Base-by-base conservation (phyloP, 92 coral and sea anemone genomes). In the Palythoa heliodiscus region DNA sequence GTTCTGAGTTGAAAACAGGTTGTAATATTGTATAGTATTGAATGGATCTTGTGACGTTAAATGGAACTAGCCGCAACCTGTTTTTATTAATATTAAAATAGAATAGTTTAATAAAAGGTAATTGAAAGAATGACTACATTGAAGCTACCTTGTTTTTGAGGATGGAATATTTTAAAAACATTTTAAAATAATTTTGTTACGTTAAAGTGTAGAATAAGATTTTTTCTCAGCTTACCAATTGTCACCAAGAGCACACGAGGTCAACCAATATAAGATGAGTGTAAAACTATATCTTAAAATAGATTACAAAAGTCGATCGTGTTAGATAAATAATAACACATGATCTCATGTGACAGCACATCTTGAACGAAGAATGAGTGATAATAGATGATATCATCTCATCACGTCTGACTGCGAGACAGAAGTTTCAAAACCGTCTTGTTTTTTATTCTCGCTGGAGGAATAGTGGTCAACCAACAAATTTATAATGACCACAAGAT, bases 331-430 rank as follows among this genome's bases (percentile, higher is more conserved):
- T 80, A 35, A 23, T 15, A 1, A 3, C 7, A 16, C 38, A 22
- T 80, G 63, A 66, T 57, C 61, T 43, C 73, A 23, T 43, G 60
- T 25, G 55, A 48, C 73, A 66, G 52, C 43, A 64, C 22, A 61
- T 5, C 84, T 67, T 75, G 9, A 75, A 15, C 37, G 14, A 57
- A 25, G 14, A 39, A 7, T 80, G 84, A 80, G 66, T 66, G 84
- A 80, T 80, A 48, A 64, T 38, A 20, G 20, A 13, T n/a, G 40
- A 5, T 80, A 80, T 80, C 84, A 50, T 80, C 47, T 80, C 84
- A 64, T 80, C 84, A 75, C 61, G 66, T 80, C 84, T 80, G 38
- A 37, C 61, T 70, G 73, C 24, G 71, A 80, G 60, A 80, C 74
- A 47, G 53, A 54, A 48, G 73, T 80, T 79, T 80, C 40, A 48